Evolutionary conservation across 2,888 invertebrate genomes (phyloP).

Genomic region (Boloria euphrosyne): DNA sequence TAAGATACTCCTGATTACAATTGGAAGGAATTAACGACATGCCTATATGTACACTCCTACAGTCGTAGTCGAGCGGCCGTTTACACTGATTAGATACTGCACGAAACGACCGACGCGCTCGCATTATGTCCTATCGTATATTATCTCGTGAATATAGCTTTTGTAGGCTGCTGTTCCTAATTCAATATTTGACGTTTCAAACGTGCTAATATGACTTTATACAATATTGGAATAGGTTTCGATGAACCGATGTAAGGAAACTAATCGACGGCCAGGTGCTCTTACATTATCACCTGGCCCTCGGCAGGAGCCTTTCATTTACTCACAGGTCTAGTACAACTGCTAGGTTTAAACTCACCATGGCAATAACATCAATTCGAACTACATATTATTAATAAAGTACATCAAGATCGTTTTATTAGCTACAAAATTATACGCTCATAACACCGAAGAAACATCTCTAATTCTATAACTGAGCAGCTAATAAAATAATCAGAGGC

Average conservation of each 20-base stretch:
- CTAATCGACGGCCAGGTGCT: constrained; percentile 15
- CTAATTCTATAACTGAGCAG: constrained; percentile 28
- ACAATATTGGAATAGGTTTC: background rate
- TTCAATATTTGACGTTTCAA: constrained; percentile 6
- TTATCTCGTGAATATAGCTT: constrained; percentile 11
- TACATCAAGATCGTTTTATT: constrained; percentile 28
- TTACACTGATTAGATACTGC: constrained; percentile 30
- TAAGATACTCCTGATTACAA: constrained; percentile 63
- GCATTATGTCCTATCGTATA: background rate
- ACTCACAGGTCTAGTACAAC: constrained; percentile 15
- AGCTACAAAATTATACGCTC: constrained; percentile 29
- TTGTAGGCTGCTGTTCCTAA: constrained; percentile 1
- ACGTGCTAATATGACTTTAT: constrained; percentile 1
- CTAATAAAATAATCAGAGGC: constrained; percentile 31
- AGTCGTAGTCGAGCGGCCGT: constrained; percentile 44
- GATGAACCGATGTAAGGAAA: constrained; percentile 8
- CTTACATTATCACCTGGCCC: constrained; percentile 12
- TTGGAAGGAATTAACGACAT: constrained; percentile 76
- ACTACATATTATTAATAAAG: constrained; percentile 18
- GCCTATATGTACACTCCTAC: constrained; percentile 68
- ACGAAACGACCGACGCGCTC: constrained; percentile 34
- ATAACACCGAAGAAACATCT: constrained; percentile 4
- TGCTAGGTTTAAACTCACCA: constrained; percentile 14
- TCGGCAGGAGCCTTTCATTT: constrained; percentile 20
- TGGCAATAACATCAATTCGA: constrained; percentile 17